Percentiles rank a stretch among this genome's conserved stretches.
Conservation (phyloP, 2,797 vertebrate genomes). For the Heliangelus exortis region DNA sequence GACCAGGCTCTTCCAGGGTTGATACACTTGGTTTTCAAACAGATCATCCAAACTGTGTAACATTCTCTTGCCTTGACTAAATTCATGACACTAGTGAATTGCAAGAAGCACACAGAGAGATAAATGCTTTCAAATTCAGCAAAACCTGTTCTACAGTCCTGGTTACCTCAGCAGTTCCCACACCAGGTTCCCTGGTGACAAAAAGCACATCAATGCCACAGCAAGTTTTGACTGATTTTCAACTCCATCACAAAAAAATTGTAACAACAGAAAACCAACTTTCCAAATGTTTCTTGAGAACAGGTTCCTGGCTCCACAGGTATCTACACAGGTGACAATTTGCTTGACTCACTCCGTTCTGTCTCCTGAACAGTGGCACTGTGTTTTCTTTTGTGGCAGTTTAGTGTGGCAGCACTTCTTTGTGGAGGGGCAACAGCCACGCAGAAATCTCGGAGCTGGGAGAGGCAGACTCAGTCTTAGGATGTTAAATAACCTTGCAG, state of each 20-base stretch:
- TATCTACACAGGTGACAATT: neutral
- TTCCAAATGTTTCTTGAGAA: neutral
- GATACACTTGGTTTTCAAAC: neutral
- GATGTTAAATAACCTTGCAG: neutral
- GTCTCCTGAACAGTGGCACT: neutral
- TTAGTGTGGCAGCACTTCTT: neutral
- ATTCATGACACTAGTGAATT: neutral
- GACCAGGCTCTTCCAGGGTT: fast-evolving
- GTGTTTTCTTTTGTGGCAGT: fast-evolving
- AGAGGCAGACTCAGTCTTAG: neutral
- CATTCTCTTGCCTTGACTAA: neutral
- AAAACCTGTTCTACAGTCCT: neutral
- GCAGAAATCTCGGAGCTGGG: neutral
- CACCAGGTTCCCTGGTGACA: neutral
- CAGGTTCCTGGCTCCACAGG: neutral
- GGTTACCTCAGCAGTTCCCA: neutral
- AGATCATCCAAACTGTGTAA: neutral
- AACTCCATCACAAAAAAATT: neutral
- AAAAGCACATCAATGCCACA: neutral
- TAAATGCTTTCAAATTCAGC: neutral
- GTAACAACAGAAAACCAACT: neutral
- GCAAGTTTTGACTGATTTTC: neutral
- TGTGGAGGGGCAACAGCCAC: neutral
- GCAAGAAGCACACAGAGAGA: neutral
- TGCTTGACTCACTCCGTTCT: neutral